Evolutionary conservation across 1,140 invertebrate genomes (phyloP).

Genomic region (Papilio dardanus): DNA sequence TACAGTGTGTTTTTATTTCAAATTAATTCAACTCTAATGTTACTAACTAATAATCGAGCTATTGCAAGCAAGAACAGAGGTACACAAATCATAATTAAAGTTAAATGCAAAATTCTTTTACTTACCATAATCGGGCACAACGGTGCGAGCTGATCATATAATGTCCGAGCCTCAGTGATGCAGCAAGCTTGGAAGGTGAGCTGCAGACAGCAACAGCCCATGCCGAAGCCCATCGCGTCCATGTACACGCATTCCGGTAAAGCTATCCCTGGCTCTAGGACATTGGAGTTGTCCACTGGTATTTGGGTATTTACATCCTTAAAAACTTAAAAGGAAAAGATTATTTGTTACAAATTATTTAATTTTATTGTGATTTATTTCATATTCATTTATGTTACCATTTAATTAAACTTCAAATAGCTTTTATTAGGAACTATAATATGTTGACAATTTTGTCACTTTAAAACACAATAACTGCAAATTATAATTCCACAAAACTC

Average conservation of each 20-base stretch:
- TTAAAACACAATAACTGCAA: too few species aligned
- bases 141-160: conserved; percentile 99
- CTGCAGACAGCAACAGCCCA: conserved; percentile 99
- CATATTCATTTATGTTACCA: too few species aligned
- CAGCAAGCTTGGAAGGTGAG: conserved; percentile 98
- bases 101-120: too few species aligned
- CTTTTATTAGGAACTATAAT: too few species aligned
- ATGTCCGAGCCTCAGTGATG: conserved; percentile 95
- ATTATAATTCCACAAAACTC: too few species aligned
- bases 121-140: conserved; percentile 98
- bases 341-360: background rate
- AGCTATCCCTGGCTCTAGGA: conserved; percentile 83
- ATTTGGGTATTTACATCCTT: conserved; percentile 94
- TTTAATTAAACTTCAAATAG: too few species aligned
- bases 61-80: too few species aligned
- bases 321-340: conserved; percentile 87
- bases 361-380: background rate
- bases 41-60: too few species aligned
- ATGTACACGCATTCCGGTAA: conserved; percentile 95
- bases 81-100: too few species aligned
- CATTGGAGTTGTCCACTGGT: conserved; percentile 88
- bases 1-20: too few species aligned
- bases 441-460: too few species aligned
- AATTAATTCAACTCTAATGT: too few species aligned
- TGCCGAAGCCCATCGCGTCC: conserved; percentile 99